Evolutionary conservation across 2,888 invertebrate species (phyloP).

Genomic region (Cosmorhoe ocellata): DNA sequence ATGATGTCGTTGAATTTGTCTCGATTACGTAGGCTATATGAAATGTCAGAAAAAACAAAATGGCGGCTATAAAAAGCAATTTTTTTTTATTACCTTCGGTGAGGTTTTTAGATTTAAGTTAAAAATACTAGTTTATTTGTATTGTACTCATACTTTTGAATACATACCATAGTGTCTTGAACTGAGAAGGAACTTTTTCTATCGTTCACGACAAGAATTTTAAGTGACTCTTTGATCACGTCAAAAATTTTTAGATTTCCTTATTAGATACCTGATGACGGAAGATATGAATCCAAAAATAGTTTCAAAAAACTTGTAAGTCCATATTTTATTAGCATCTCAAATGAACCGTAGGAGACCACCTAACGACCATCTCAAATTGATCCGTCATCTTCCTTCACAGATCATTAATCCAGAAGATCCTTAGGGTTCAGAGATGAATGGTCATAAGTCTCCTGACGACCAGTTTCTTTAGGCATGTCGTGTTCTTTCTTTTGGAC

Average conservation of each 20-base stretch:
- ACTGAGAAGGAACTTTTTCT: no score
- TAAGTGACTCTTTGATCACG: slow-evolving; percentile 14
- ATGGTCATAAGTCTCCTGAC: slow-evolving; percentile 11
- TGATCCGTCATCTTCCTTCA: slow-evolving; percentile 30
- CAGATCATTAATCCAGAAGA: slow-evolving; percentile 7
- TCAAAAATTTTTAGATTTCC: slow-evolving; percentile 26
- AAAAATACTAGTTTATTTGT: no score
- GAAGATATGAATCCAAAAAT: slow-evolving; percentile 22
- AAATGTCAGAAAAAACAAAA: no score
- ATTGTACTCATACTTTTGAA: neutral
- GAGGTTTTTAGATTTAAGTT: no score
- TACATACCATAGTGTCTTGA: no score
- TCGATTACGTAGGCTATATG: no score
- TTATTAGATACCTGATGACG: slow-evolving; percentile 25
- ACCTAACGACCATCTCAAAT: slow-evolving; percentile 27
- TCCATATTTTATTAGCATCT: slow-evolving; percentile 41
- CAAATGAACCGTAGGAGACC: slow-evolving; percentile 41
- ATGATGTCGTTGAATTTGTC: no score
- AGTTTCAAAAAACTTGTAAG: slow-evolving; percentile 20
- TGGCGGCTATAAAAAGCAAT: no score
- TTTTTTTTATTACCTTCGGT: no score
- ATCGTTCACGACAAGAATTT: slow-evolving; percentile 15
- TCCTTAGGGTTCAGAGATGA: slow-evolving; percentile 13
- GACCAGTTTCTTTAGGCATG: slow-evolving; percentile 23
- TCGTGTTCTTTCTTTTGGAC: slow-evolving; percentile 13